Evolutionary conservation across 1,140 invertebrate species (phyloP).

Genomic region (Drosophila ambigua): DNA sequence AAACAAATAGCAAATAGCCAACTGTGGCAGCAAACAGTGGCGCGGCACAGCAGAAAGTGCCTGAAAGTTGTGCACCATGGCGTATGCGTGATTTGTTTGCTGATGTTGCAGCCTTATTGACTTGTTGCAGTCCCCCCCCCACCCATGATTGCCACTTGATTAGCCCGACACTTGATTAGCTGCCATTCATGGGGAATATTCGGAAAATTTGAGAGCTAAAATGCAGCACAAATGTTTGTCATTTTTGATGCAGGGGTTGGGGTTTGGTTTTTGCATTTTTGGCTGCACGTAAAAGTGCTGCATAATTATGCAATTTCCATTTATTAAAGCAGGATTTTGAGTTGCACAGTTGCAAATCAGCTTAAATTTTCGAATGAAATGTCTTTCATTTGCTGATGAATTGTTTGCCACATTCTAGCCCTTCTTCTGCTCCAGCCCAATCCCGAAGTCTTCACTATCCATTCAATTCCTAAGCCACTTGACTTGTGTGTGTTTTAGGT

Average conservation of each 20-base stretch:
- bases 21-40: slow-evolving; percentile 44
- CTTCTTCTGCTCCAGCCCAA: slow-evolving; percentile 20
- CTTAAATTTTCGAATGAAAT: background rate
- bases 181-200: slow-evolving; percentile 22
- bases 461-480: background rate
- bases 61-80: slow-evolving; percentile 5
- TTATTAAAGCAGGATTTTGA: too few relatives aligned
- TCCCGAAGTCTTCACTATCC: too few relatives aligned
- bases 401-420: slow-evolving; percentile 13
- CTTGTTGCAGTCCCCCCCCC: slow-evolving; percentile 24
- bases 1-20: slow-evolving; percentile 33
- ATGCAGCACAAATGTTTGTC: background rate
- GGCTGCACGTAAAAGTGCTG: too few relatives aligned
- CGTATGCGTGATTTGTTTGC: slow-evolving; percentile 49
- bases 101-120: slow-evolving; percentile 38
- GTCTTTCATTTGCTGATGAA: slow-evolving; percentile 7
- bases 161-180: slow-evolving; percentile 35
- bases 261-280: too few relatives aligned
- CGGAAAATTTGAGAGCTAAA: background rate
- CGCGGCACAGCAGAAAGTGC: slow-evolving; percentile 17
- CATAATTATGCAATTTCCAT: too few relatives aligned
- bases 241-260: too few relatives aligned
- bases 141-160: slow-evolving; percentile 37
- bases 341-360: too few relatives aligned
- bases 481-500: slow-evolving; percentile 17